A percentile compares a stretch with the other conserved stretches of the same genome.
Evolutionary conservation across 2,113 vertebrate species (phyloP).

Genomic region (Halcyon malimbica): DNA sequence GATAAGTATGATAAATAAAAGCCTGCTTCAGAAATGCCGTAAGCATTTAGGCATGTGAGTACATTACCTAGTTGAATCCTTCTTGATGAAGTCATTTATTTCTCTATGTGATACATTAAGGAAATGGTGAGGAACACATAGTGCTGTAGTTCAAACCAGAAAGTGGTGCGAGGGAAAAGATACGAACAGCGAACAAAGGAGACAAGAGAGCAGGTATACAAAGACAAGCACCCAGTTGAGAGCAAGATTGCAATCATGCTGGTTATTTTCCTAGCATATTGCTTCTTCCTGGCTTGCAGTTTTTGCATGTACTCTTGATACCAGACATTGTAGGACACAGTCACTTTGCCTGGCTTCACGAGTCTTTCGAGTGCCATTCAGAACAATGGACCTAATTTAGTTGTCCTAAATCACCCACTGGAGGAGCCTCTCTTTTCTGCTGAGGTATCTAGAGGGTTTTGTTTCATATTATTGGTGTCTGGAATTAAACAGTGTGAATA

Average conservation of each 20-base stretch:
- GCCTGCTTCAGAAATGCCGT: neutral
- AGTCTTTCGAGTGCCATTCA: neutral
- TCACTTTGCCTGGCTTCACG: neutral
- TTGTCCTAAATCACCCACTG: slow-evolving; percentile 14
- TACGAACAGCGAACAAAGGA: neutral
- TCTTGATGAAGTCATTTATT: slow-evolving; percentile 31
- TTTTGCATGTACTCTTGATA: neutral
- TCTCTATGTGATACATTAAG: neutral
- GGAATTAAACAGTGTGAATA: neutral
- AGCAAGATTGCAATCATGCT: neutral
- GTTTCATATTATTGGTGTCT: neutral
- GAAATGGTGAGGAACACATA: neutral
- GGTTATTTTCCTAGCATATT: neutral
- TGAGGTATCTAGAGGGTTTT: neutral
- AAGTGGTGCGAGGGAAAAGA: neutral
- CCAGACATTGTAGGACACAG: neutral
- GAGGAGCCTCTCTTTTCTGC: neutral
- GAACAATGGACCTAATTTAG: neutral
- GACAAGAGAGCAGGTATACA: neutral
- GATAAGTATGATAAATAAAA: neutral
- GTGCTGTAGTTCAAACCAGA: neutral
- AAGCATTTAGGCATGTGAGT: neutral
- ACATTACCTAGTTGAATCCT: neutral
- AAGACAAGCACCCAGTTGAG: neutral
- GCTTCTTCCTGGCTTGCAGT: neutral